Conservation (phyloP, 2,888 invertebrate species). For the Luffia ferchaultella region DNA sequence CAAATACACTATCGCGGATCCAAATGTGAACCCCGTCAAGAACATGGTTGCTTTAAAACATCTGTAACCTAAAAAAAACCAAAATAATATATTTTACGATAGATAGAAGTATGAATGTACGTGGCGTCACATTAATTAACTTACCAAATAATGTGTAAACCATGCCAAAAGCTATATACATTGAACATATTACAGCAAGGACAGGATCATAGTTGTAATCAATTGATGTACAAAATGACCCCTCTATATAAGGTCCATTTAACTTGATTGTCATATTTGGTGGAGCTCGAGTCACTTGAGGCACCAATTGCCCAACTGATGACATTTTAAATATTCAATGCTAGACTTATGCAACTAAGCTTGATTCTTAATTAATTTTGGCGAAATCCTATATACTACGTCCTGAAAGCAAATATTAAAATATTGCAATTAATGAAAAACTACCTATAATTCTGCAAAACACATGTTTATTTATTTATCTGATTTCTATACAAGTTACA, state of each 20-base stretch:
- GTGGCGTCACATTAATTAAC: slow-evolving; percentile 29
- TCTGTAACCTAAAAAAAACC: slow-evolving; percentile 74
- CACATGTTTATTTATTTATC: too few relatives aligned
- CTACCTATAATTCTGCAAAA: too few relatives aligned
- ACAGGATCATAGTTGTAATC: slow-evolving; percentile 72
- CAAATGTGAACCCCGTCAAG: slow-evolving; percentile 86
- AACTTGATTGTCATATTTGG: slow-evolving; percentile 49
- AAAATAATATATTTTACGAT: neutral
- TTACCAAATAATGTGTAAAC: slow-evolving; percentile 86
- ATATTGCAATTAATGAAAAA: too few relatives aligned
- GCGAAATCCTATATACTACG: too few relatives aligned
- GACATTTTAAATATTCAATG: slow-evolving; percentile 28
- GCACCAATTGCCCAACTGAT: slow-evolving; percentile 64
- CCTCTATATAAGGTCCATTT: slow-evolving; percentile 47
- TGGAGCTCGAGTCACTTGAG: slow-evolving; percentile 51
- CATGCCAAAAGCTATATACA: slow-evolving; percentile 82
- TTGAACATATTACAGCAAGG: slow-evolving; percentile 71
- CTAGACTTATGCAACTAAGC: too few relatives aligned
- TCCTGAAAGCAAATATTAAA: too few relatives aligned
- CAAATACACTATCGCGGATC: slow-evolving; percentile 80
- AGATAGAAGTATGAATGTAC: neutral
- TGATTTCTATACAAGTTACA: too few relatives aligned
- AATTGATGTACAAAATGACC: slow-evolving; percentile 59
- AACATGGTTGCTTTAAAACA: slow-evolving; percentile 91
- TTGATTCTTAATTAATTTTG: too few relatives aligned